Evolutionary conservation across 2,113 vertebrate species (phyloP), one percentile per base, ranked within the genome.

Genomic region (Scomber scombrus): DNA sequence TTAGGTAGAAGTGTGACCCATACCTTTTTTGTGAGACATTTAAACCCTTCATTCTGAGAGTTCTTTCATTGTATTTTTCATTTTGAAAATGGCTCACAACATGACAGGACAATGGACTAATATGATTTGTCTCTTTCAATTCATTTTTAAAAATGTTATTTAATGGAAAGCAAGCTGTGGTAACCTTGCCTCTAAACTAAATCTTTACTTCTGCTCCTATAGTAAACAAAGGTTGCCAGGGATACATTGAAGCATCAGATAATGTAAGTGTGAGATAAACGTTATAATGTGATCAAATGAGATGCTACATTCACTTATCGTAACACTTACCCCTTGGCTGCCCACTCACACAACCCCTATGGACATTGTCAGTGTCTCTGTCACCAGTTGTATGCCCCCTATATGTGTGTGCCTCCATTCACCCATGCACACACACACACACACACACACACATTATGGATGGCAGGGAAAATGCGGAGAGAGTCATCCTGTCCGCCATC

Each of bases 401-500:
- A 80, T 86, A 80, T 45, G 26, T 71, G 62, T 73, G 66, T 65
- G 75, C 71, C 19, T 67, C 52, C 73, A 54, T 75, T 73, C 72
- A 68, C 58, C 15, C 68, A 61, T 23, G 5, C 60, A 57, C 56
- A 57, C 21, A 62, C 73, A 62, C 43, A 21, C 75, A 26, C 63
- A 60, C 60, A 34, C 57, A 5, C 64, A 71, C 74, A 77, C 74
- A 78, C 73, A 85, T 29, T 67, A 66, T 63, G 75, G 84, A 87
- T 86, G 87, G 85, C 88, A 87, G 84, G 72, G 80, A 65, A 88
- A 91, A 90, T 78, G 82, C 7, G 11, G 76, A 66, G 58, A 87
- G 80, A 87, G 84, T 90, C 86, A 83, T 88, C 84, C 85, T 85
- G 78, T 87, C 71, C 62, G 50, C 87, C 84, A 87, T 84, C 83